Evolutionary conservation across 2,113 vertebrate species (phyloP), one percentile per base, ranked within the genome.

Genomic region (Ochotona curzoniae): DNA sequence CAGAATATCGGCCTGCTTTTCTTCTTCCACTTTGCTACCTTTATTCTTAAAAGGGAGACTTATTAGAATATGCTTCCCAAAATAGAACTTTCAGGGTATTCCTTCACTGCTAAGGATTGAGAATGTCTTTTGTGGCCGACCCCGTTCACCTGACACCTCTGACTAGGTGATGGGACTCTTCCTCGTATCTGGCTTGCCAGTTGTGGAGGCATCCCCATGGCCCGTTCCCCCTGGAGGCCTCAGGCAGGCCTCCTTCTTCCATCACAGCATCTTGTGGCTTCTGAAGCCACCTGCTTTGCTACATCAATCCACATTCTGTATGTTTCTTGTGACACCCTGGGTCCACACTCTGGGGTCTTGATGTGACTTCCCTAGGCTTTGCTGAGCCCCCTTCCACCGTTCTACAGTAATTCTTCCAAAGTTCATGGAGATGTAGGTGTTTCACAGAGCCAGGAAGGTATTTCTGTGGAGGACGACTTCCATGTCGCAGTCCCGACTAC

Each of bases 321-420:
- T 18, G 8, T 49, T 63, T 83, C 23, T 7, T 73, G 11, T 8
- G 7, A 7, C 67, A 57, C 47, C 28, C 8, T 57, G 32, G 7
- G 5, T 21, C 1, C 35, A 8, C 8, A 30, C 15, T 54, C 2
- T n/a, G 28, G 63, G 32, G 47, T 8, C 0, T 51, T 15, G 11
- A 44, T 60, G 21, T 79, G 54, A 4, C 5, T 1, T 8, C 1
- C 0, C 12, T n/a, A 11, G 15, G 15, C 14, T 35, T 70, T 63
- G 60, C 1, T 44, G 25, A 81, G 4, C 17, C 81, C 13, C n/a
- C 44, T 78, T 78, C 3, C 38, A 44, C 38, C 38, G 38, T 44
- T 44, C 38, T 44, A 44, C 38, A 44, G 38, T 44, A 44, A 44
- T 44, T 6, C 6, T 44, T 44, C 38, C 38, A 44, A 44, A 44